Base-by-base conservation (phyloP, 2,113 vertebrate genomes). In the Pardalotus punctatus region DNA sequence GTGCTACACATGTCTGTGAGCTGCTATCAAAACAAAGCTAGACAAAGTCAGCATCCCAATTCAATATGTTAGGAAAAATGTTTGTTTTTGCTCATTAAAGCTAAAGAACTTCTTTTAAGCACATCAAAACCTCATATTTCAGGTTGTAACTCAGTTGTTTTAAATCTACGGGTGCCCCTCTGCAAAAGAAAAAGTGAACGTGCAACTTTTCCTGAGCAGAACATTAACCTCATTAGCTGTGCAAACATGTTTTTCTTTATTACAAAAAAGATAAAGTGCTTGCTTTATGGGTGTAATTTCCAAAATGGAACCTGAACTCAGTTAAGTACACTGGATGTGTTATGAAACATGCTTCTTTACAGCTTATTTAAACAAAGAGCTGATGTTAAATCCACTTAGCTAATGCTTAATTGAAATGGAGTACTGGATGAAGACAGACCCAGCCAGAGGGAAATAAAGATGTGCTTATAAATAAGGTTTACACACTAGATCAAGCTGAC, bases 321-420 rank as follows among this genome's bases (percentile, higher is more conserved):
- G 67, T 73, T 88, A 90, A 94, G 95, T 88, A 88, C 83, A 93
- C 43, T 70, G 80, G 61, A 86, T 81, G 80, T 73, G 47, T 95
- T 90, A 94, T 40, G 40, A 96, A 97, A 94, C 86, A 92, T 66
- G 73, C n/a, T 85, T 74, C 81, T 86, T 72, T 54, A 64, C 42
- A 82, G 88, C 95, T 96, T 97, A 86, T 86, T 97, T 86, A 97
- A 94, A 97, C 93, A 97, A 85, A 95, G 69, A 88, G 85, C 69
- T 81, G 96, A 67, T 96, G 71, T 83, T 72, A 96, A 58, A 94
- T 36, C 80, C 88, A 96, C 81, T 96, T 96, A 97, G 88, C 77
- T 92, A 96, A 57, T 81, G 90, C 97, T 85, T 95, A 95, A 97
- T 84, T 95, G 67, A 97, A 97, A 96, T 70, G 76, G 78, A 97